Conservation (phyloP, 2,797 vertebrate genomes). For the Melanotaenia boesemani region DNA sequence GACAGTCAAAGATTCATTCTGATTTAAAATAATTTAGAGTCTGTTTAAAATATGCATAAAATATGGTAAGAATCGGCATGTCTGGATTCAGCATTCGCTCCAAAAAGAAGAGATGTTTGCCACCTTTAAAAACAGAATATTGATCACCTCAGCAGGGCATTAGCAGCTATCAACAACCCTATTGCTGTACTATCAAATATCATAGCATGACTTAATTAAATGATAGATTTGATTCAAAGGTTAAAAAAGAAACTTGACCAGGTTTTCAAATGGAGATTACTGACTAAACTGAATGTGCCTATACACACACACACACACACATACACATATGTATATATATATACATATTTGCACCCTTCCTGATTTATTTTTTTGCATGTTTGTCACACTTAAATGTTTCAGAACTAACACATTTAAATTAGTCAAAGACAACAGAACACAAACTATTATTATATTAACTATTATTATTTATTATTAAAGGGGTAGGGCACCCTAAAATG, state of each 20-base stretch:
- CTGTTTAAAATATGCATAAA: conserved; percentile 44
- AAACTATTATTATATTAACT: no score
- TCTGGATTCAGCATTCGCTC: conserved; percentile 44
- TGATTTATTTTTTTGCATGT: no score
- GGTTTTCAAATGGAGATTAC: conserved; percentile 8
- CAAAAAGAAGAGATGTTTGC: conserved; percentile 29
- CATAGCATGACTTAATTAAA: conserved; percentile 52
- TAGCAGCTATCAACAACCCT: conserved; percentile 45
- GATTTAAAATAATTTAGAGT: conserved; percentile 50
- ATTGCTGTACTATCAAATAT: conserved; percentile 32
- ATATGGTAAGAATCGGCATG: conserved; percentile 45
- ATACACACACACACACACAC: neutral
- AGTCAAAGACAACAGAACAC: no score
- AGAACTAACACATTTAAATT: no score
- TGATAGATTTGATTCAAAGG: conserved; percentile 42
- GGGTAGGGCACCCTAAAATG: no score
- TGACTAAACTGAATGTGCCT: no score
- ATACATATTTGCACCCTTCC: no score
- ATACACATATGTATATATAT: no score
- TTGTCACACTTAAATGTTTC: no score
- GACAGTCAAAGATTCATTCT: conserved; percentile 33
- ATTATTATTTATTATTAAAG: no score
- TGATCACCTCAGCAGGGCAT: conserved; percentile 45
- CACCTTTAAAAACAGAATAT: conserved; percentile 43
- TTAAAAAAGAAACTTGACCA: conserved; percentile 31